Percentiles rank a stretch among this genome's conserved stretches.
phyloP scores from a whole-genome alignment of 2,888 invertebrate genomes.

The Drosophila lacicola region DNA sequence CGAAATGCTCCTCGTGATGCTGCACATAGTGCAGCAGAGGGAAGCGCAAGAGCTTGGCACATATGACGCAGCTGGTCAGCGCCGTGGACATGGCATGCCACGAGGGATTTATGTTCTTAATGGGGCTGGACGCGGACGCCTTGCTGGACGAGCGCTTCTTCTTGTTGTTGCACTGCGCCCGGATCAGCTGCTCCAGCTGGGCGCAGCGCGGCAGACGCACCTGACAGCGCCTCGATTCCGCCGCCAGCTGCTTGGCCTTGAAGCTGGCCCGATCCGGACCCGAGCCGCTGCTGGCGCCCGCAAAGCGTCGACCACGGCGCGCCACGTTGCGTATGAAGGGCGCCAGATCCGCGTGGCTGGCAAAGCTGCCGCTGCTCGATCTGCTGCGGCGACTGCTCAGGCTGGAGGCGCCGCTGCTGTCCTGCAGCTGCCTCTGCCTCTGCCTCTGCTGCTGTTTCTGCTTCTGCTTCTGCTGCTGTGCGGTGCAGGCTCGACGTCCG shows the following conservation, averaged over 20 bases:
- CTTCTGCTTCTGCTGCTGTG: conserved; percentile 54
- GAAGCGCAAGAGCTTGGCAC: conserved; percentile 40
- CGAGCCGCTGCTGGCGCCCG: background rate
- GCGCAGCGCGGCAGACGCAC: conserved; percentile 12
- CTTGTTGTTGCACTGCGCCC: background rate
- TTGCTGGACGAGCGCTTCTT: too few species aligned
- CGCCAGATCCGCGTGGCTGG: background rate
- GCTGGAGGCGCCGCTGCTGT: background rate
- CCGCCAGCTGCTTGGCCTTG: background rate
- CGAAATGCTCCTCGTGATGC: conserved; percentile 76
- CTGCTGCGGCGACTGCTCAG: conserved; percentile 68
- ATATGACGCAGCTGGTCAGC: conserved; percentile 69
- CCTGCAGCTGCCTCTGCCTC: background rate
- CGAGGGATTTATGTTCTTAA: conserved; percentile 64
- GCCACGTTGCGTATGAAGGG: conserved; percentile 43
- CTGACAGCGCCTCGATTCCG: background rate
- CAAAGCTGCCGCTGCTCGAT: background rate
- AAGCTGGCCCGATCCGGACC: conserved; percentile 27
- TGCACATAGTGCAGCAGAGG: conserved; percentile 68
- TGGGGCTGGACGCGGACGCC: background rate
- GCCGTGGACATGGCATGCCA: conserved; percentile 80
- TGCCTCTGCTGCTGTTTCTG: conserved; percentile 15
- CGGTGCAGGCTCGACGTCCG: conserved; percentile 86
- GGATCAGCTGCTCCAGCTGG: background rate
- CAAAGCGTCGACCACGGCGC: conserved; percentile 45